Percentiles rank a stretch among this genome's conserved stretches.
phyloP scores from a whole-genome alignment of 2,888 invertebrate species.

The Lasioglossum villosulum region DNA sequence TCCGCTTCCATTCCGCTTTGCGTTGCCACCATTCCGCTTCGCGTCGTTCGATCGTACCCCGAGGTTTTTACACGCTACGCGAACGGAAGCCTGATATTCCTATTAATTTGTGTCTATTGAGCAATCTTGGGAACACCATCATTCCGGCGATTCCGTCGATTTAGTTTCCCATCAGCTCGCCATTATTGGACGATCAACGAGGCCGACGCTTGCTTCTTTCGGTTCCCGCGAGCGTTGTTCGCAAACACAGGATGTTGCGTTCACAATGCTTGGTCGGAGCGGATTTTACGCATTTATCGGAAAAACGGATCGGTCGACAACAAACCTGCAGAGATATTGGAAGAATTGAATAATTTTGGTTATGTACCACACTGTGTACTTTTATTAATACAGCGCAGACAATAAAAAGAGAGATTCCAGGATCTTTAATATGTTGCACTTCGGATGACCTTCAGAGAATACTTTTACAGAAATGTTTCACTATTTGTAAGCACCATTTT shows the following conservation, averaged over 20 bases:
- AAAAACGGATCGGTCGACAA: background rate
- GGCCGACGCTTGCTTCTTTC: background rate
- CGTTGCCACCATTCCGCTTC: background rate
- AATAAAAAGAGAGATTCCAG: no score
- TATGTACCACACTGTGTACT: no score
- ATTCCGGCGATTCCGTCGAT: conserved; percentile 1
- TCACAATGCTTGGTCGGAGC: background rate
- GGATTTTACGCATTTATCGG: background rate
- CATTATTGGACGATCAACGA: background rate
- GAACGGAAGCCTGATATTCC: conserved; percentile 39
- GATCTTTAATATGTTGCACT: no score
- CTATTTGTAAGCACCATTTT: no score
- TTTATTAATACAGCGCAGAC: no score
- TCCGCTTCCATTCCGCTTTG: background rate
- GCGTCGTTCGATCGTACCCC: background rate
- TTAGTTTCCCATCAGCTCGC: conserved; percentile 5
- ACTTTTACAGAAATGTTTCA: no score
- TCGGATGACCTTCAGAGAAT: no score
- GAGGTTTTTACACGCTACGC: conserved; percentile 11
- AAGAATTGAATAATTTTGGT: background rate
- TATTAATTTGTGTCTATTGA: conserved; percentile 35
- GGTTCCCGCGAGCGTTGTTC: background rate
- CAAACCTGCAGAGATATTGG: background rate
- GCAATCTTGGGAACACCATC: background rate
- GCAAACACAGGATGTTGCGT: background rate